Percentiles rank a stretch among this genome's conserved stretches.
phyloP scores from a whole-genome alignment of 2,888 invertebrate species.

The Thalpophila matura region DNA sequence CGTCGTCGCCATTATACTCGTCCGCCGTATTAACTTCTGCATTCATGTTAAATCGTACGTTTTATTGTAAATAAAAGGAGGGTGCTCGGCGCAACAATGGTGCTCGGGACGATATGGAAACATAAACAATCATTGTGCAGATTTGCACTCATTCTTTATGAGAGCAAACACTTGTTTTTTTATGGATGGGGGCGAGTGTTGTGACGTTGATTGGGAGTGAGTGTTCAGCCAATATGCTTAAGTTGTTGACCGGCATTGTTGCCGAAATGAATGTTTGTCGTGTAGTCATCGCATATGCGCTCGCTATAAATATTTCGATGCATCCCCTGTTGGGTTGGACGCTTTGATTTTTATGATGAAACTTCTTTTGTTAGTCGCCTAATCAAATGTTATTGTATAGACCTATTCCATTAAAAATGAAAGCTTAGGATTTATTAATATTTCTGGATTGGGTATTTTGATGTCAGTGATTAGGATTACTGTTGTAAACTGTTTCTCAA shows the following conservation, averaged over 20 bases:
- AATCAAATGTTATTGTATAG: slow-evolving; percentile 44
- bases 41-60: slow-evolving; percentile 88
- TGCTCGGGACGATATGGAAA: slow-evolving; percentile 83
- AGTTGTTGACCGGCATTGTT: slow-evolving; percentile 86
- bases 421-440: neutral
- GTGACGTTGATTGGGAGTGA: slow-evolving; percentile 87
- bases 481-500: no score
- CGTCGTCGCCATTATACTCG: slow-evolving; percentile 76
- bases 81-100: slow-evolving; percentile 76
- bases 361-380: slow-evolving; percentile 39
- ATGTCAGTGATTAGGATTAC: no score
- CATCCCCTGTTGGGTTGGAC: slow-evolving; percentile 23
- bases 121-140: slow-evolving; percentile 89
- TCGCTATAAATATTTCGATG: slow-evolving; percentile 61
- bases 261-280: slow-evolving; percentile 85
- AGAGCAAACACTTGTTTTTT: slow-evolving; percentile 89
- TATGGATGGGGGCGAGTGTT: slow-evolving; percentile 74
- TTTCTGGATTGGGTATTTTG: neutral
- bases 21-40: slow-evolving; percentile 82
- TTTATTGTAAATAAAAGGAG: slow-evolving; percentile 82
- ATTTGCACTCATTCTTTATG: slow-evolving; percentile 89
- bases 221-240: slow-evolving; percentile 89
- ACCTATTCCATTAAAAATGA: neutral
- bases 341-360: slow-evolving; percentile 46
- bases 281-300: slow-evolving; percentile 68